phyloP scores from a whole-genome alignment of 2,888 invertebrate genomes.

The Rhaphigaster nebulosa region DNA sequence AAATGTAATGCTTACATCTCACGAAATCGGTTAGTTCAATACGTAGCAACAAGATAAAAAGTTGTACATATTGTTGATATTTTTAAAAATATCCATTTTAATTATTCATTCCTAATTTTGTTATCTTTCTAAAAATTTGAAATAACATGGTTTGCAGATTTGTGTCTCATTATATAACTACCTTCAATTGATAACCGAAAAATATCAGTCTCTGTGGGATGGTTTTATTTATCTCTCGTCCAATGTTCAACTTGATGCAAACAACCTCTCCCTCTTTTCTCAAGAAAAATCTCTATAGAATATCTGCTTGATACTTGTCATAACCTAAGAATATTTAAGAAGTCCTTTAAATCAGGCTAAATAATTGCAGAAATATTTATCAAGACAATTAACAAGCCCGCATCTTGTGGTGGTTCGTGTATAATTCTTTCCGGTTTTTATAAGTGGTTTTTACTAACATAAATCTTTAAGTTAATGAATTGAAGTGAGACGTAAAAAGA shows the following conservation, averaged over 20 bases:
- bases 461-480: background rate
- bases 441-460: background rate
- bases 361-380: conserved; percentile 15
- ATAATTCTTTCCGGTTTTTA: background rate
- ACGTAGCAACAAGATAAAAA: no score
- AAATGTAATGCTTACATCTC: no score
- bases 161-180: no score
- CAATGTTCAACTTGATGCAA: background rate
- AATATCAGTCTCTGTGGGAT: no score
- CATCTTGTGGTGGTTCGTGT: background rate
- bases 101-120: no score
- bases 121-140: no score
- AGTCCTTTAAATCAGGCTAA: background rate
- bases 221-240: background rate
- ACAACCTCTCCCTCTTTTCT: background rate
- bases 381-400: conserved; percentile 17
- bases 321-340: background rate
- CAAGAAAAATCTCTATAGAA: background rate
- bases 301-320: background rate
- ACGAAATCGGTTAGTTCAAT: no score
- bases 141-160: no score
- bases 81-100: no score
- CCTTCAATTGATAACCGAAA: no score
- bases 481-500: background rate
- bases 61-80: no score